Conservation (phyloP, 2,797 vertebrate species). For the Parauchenoglanis ngamensis region DNA sequence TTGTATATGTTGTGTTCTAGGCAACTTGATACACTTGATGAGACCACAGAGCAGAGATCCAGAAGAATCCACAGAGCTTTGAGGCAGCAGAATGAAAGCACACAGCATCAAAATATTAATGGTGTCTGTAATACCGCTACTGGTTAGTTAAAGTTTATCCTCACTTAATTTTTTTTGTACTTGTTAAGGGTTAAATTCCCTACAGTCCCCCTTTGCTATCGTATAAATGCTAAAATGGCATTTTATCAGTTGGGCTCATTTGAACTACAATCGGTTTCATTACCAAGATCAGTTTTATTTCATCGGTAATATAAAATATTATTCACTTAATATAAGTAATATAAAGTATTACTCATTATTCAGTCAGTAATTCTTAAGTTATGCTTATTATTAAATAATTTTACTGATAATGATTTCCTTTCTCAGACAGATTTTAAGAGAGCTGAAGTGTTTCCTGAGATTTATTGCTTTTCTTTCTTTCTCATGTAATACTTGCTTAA, state of each 20-base stretch:
- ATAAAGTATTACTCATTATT: background rate
- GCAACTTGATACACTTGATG: background rate
- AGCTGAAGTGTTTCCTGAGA: background rate
- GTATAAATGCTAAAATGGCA: background rate
- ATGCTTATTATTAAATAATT: background rate
- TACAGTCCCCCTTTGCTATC: background rate
- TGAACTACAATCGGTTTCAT: background rate
- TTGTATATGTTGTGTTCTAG: conserved; percentile 7
- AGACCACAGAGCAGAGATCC: background rate
- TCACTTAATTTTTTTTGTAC: background rate
- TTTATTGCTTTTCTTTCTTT: background rate
- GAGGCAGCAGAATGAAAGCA: conserved; percentile 62
- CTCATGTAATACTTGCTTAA: background rate
- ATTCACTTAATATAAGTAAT: background rate
- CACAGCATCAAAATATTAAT: conserved; percentile 23
- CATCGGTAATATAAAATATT: background rate
- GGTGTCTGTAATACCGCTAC: background rate
- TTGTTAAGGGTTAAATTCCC: background rate
- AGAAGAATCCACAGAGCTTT: conserved; percentile 51
- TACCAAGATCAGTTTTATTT: background rate
- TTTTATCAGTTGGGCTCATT: background rate
- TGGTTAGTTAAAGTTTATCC: conserved; percentile 20
- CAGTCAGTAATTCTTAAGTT: background rate
- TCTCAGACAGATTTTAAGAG: background rate
- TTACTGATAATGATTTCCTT: background rate